A percentile compares a stretch with the other conserved stretches of the same genome.
phyloP scores from a whole-genome alignment of 2,888 invertebrate species.

The Notocelia uddmanniana region DNA sequence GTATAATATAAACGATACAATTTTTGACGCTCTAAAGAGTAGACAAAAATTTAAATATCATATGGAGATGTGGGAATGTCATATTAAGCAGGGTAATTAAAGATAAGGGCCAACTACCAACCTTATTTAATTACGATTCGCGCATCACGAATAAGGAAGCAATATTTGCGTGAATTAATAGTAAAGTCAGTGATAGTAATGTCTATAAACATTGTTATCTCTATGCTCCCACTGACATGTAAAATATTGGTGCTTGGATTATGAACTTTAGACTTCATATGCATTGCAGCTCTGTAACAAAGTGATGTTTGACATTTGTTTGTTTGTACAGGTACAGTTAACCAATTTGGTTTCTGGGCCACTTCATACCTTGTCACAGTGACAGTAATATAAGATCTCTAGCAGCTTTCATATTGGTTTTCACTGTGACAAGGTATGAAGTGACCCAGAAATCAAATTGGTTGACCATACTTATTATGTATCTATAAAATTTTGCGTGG shows the following conservation, averaged over 20 bases:
- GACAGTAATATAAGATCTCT: too few species aligned
- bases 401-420: too few species aligned
- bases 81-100: neutral
- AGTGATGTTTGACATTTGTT: neutral
- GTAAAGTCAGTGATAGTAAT: slow-evolving; percentile 6
- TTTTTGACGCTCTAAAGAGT: too few species aligned
- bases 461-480: too few species aligned
- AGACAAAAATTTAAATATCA: too few species aligned
- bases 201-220: slow-evolving; percentile 26
- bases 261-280: slow-evolving; percentile 2
- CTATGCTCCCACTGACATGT: neutral
- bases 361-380: too few species aligned
- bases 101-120: neutral
- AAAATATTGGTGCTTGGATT: neutral
- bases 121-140: neutral
- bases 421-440: too few species aligned
- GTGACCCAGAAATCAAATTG: too few species aligned
- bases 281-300: neutral
- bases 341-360: too few species aligned
- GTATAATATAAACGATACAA: too few species aligned
- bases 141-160: slow-evolving; percentile 1
- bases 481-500: too few species aligned
- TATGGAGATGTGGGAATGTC: neutral
- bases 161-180: neutral
- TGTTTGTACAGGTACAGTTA: too few species aligned